These are phyloP conservation scores for Centropus unirufus DNA, from an alignment of 2,113 vertebrate species.

Conservation along the genomic window DNA sequence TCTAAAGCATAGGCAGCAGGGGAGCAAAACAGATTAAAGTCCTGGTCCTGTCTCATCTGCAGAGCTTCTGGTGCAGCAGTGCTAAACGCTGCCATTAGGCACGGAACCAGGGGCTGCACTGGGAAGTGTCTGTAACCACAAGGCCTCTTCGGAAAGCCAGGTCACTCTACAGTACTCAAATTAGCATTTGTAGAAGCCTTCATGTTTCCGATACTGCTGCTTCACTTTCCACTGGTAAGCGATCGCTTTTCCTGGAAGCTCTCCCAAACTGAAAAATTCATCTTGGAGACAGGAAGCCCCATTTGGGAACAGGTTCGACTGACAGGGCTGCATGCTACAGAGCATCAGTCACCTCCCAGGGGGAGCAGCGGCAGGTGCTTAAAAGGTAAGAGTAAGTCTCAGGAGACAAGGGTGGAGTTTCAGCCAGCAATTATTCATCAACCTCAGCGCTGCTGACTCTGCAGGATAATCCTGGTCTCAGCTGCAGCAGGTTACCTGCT, in stretches of 20 bases:
- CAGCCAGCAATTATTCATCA: neutral
- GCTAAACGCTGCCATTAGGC: neutral
- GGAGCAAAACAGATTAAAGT: slow-evolving; percentile 14
- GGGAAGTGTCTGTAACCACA: neutral
- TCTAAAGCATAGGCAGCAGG: neutral
- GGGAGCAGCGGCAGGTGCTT: neutral
- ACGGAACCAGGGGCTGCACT: neutral
- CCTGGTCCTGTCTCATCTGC: neutral
- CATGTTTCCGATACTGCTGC: neutral
- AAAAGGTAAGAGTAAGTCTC: slow-evolving; percentile 20
- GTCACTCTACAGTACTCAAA: neutral
- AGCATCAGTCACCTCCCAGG: neutral
- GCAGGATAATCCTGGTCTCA: neutral
- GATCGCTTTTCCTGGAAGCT: neutral
- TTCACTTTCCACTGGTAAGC: neutral
- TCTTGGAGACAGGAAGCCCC: neutral
- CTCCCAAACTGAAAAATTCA: neutral
- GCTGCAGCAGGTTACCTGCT: neutral
- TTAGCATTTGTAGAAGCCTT: neutral
- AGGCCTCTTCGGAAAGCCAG: neutral
- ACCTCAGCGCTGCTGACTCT: neutral
- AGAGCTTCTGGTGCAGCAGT: neutral
- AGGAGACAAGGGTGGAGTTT: slow-evolving; percentile 18
- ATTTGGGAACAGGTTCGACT: slow-evolving; percentile 13
- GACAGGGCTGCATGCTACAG: neutral